Conservation (phyloP, 2,888 invertebrate genomes). For the Hedya salicella region DNA sequence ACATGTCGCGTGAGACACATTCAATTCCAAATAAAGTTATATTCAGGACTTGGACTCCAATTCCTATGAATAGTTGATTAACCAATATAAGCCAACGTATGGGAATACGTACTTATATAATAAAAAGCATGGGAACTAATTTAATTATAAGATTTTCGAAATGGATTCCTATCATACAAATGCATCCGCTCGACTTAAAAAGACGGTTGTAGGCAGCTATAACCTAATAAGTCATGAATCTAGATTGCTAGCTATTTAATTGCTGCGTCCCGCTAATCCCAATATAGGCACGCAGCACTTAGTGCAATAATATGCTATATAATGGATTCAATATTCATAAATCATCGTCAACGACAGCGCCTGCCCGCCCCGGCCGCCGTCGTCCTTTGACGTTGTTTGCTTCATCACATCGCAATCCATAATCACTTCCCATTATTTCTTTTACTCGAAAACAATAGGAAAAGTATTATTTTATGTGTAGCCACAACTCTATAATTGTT, state of each 20-base stretch:
- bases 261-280: slow-evolving; percentile 39
- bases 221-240: slow-evolving; percentile 39
- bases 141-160: slow-evolving; percentile 42
- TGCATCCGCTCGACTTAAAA: slow-evolving; percentile 40
- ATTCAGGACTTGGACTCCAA: not conserved
- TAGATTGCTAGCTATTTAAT: slow-evolving; percentile 41
- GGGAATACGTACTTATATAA: slow-evolving; percentile 4
- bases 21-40: not conserved
- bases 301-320: slow-evolving; percentile 42
- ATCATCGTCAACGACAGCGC: slow-evolving; percentile 37
- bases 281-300: slow-evolving; percentile 38
- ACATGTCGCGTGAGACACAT: not conserved
- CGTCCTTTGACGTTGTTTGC: slow-evolving; percentile 35
- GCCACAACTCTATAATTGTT: not conserved
- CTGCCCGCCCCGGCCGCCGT: slow-evolving; percentile 29
- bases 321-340: slow-evolving; percentile 43
- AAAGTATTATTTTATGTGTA: slow-evolving; percentile 3
- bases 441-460: slow-evolving; percentile 38
- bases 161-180: slow-evolving; percentile 41
- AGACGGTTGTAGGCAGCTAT: slow-evolving; percentile 30
- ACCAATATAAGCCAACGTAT: slow-evolving; percentile 3
- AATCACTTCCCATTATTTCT: slow-evolving; percentile 35
- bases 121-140: slow-evolving; percentile 38
- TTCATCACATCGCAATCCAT: slow-evolving; percentile 34
- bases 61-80: slow-evolving; percentile 2